Base-by-base conservation (phyloP, 2,797 vertebrate species). In the Monodelphis domestica region DNA sequence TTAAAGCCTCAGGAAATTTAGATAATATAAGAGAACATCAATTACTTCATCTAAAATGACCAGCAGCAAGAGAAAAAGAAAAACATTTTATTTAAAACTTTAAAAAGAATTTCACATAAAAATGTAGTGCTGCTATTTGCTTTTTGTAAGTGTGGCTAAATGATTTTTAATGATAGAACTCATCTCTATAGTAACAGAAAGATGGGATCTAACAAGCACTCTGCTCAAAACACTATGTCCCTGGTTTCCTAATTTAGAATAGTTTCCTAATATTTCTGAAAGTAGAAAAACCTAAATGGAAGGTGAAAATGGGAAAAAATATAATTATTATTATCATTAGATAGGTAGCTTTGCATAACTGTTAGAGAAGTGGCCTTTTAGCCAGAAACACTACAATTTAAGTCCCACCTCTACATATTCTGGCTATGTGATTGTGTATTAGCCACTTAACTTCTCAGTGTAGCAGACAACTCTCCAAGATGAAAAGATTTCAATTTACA, bases 31-130 rank as follows among this genome's bases (percentile, higher is more conserved):
- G 1, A 52, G 17, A n/a, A 30, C 24, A 91, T 5, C 84, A 89
- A 78, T 45, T 50, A 87, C 70, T 92, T 53, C 84, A 91, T 57
- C 84, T 93, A 30, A 93, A n/a, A n/a, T 50, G 50, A 51, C 54
- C 89, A 53, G 87, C 17, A 95, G 30, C 33, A 1, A 92, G 92
- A 54, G 29, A 5, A 56, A 0, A 5, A n/a, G n/a, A n/a, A 1
- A n/a, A 55, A 53, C 14, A 91, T 89, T 90, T 6, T 4, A 94
- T 14, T 63, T 91, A 38, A 94, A 88, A 52, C 4, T n/a, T 51
- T 53, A 54, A 59, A 52, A 89, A 89, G 53, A 21, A 70, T 51
- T 54, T 88, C n/a, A 6, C 63, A 30, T n/a, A 10, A 45, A 10
- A 26, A 30, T 3, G 10, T 89, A 45, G 7, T 33, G 59, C 91